A percentile compares a stretch with the other conserved stretches of the same genome.
Conservation (phyloP, 2,797 vertebrate species). For the Molothrus ater region DNA sequence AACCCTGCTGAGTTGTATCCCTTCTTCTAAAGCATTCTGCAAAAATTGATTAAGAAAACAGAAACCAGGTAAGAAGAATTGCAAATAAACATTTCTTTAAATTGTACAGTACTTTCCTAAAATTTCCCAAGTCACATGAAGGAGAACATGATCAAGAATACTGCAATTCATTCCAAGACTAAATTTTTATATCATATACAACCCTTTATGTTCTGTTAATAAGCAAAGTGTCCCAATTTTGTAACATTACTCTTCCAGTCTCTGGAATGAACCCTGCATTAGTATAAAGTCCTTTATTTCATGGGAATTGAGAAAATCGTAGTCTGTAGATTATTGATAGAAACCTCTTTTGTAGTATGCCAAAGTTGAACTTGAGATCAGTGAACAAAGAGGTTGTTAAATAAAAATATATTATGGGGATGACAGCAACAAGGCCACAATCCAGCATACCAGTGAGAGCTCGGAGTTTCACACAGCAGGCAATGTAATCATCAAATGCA, state of each 20-base stretch:
- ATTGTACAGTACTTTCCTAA: neutral
- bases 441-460: constrained; percentile 87
- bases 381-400: neutral
- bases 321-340: neutral
- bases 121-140: neutral
- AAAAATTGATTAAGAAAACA: constrained; percentile 16
- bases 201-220: neutral
- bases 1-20: constrained; percentile 81
- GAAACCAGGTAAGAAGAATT: neutral
- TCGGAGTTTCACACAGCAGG: constrained; percentile 88
- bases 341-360: neutral
- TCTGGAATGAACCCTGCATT: neutral
- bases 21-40: constrained; percentile 84
- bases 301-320: neutral
- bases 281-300: neutral
- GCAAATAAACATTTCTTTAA: accelerated
- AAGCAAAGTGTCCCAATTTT: neutral
- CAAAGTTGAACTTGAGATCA: neutral
- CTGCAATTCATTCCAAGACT: neutral
- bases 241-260: neutral
- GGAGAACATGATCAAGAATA: neutral
- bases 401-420: neutral
- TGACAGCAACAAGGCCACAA: neutral
- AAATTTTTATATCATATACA: neutral
- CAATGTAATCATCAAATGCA: constrained; percentile 91